Percentiles rank a stretch among this genome's conserved stretches.
Evolutionary conservation across 2,113 vertebrate species (phyloP).

Genomic region (Pseudonaja textilis): DNA sequence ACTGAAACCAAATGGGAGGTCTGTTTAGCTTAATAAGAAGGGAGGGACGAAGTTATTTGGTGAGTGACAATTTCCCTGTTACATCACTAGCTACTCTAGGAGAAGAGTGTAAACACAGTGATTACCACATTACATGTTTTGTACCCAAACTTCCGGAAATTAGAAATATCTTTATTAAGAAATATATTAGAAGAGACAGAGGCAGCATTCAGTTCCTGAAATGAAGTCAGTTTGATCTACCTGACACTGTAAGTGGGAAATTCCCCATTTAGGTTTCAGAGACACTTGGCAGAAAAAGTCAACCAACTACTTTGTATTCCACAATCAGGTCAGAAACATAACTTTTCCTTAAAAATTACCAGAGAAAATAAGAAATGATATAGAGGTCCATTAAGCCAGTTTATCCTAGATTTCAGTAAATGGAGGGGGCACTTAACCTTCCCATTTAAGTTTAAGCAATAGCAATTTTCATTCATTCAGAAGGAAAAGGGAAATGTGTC

Average conservation of each 20-base stretch:
- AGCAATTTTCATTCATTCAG: not conserved
- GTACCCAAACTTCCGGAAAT: not conserved
- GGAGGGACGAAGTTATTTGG: not conserved
- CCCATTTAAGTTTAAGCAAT: not conserved
- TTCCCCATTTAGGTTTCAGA: not conserved
- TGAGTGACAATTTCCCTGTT: not conserved
- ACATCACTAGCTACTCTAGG: not conserved
- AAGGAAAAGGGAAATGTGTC: not conserved
- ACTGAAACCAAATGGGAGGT: rapidly evolving
- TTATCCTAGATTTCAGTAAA: not conserved
- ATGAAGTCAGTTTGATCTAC: not conserved
- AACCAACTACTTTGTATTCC: not conserved
- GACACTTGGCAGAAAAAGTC: not conserved
- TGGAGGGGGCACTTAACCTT: not conserved
- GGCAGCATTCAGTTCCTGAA: not conserved
- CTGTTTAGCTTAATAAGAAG: not conserved
- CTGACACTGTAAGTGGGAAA: not conserved
- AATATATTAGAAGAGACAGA: not conserved
- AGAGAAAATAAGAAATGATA: not conserved
- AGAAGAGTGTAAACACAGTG: not conserved
- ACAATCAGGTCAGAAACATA: not conserved
- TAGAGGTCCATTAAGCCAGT: too few species aligned
- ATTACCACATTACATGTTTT: not conserved
- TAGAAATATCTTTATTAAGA: not conserved
- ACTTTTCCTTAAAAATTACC: not conserved